A percentile compares a stretch with the other conserved stretches of the same genome.
phyloP scores from a whole-genome alignment of 2,797 vertebrate genomes.

The Aphelocoma californica region DNA sequence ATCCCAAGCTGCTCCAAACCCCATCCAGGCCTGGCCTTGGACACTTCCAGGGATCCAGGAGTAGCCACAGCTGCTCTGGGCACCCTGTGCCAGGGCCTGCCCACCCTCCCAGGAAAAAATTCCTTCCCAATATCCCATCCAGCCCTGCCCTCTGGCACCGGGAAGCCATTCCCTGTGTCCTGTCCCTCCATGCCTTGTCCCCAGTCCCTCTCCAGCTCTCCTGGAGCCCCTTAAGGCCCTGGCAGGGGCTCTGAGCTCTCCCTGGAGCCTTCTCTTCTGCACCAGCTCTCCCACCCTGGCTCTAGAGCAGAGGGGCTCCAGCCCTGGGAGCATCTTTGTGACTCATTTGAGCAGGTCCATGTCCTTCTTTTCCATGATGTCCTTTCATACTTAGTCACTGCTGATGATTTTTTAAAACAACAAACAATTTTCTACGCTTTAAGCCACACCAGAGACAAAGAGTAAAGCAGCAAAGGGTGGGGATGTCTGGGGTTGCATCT shows the following conservation, averaged over 20 bases:
- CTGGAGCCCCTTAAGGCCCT: not conserved
- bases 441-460: not conserved
- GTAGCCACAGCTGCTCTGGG: not conserved
- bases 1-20: rapidly evolving
- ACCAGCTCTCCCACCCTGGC: not conserved
- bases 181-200: not conserved
- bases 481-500: not conserved
- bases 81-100: rapidly evolving
- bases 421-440: rapidly evolving
- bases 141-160: rapidly evolving
- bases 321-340: not conserved
- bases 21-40: rapidly evolving
- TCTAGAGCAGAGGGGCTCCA: not conserved
- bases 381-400: not conserved
- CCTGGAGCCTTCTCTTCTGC: rapidly evolving
- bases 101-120: rapidly evolving
- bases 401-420: not conserved
- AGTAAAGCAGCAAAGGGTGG: not conserved
- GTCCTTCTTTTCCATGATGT: not conserved
- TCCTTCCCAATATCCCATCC: not conserved
- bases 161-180: not conserved
- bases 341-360: not conserved
- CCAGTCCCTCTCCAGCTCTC: not conserved
- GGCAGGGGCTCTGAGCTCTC: rapidly evolving
- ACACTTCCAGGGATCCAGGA: not conserved